Conservation (phyloP, 1,140 invertebrate species). For the Gryllus bimaculatus region DNA sequence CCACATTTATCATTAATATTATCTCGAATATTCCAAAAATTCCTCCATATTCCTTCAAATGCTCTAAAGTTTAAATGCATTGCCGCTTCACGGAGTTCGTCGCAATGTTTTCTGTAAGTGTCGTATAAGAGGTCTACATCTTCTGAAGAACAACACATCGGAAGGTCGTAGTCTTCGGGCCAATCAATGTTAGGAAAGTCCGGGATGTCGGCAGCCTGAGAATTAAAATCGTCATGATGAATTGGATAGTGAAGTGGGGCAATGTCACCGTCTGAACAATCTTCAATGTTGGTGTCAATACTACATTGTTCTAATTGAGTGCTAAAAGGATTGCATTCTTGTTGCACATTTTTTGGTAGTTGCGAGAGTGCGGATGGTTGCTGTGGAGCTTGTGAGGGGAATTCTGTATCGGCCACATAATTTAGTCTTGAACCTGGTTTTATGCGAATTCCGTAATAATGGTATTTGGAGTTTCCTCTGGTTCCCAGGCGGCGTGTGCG, state of each 20-base stretch:
- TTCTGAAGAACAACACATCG: slow-evolving; percentile 66
- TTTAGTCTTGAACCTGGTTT: slow-evolving; percentile 10
- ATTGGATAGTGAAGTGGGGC: slow-evolving; percentile 25
- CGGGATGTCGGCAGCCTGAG: slow-evolving; percentile 67
- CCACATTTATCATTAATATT: background rate
- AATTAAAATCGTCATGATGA: slow-evolving; percentile 64
- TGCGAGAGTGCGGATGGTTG: slow-evolving; percentile 30
- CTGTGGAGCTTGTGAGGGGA: slow-evolving; percentile 40
- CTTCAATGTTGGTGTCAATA: slow-evolving; percentile 12
- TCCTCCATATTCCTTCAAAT: background rate
- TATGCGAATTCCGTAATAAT: slow-evolving; percentile 9
- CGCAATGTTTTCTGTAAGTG: slow-evolving; percentile 84
- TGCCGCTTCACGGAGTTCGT: slow-evolving; percentile 32
- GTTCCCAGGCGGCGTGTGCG: slow-evolving; percentile 9
- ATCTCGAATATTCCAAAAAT: background rate
- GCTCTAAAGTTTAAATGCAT: background rate
- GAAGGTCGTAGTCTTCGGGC: slow-evolving; percentile 46
- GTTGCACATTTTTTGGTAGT: slow-evolving; percentile 22
- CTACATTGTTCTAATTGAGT: slow-evolving; percentile 14
- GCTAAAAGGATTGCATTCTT: slow-evolving; percentile 35
- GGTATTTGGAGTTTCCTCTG: slow-evolving; percentile 15
- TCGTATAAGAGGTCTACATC: slow-evolving; percentile 70
- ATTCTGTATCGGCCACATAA: background rate
- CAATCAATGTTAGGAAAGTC: slow-evolving; percentile 72
- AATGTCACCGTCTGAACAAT: slow-evolving; percentile 11